Conservation (phyloP, 2,888 invertebrate species). For the Rhabditoides inermis region DNA sequence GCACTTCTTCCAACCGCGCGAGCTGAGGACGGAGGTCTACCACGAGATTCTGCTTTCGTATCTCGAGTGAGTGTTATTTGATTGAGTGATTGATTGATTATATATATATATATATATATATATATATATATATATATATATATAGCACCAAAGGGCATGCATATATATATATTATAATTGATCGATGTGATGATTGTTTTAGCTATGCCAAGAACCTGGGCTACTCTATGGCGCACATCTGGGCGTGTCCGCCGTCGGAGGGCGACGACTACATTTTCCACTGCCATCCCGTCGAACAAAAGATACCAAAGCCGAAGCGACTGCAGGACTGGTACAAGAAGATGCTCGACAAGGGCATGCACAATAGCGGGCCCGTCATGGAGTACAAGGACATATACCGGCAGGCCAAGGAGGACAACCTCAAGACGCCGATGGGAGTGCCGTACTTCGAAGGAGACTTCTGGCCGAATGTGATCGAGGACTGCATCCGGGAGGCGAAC, state of each 20-base stretch:
- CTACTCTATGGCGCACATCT: conserved; percentile 96
- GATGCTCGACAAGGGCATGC: conserved; percentile 96
- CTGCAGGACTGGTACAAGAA: conserved; percentile 94
- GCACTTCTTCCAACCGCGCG: conserved; percentile 93
- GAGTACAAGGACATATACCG: conserved; percentile 78
- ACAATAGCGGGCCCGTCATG: conserved; percentile 90
- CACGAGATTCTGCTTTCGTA: conserved; percentile 97
- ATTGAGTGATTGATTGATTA: too few relatives aligned
- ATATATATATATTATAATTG: too few relatives aligned
- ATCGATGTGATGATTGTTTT: background rate
- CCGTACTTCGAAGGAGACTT: conserved; percentile 99
- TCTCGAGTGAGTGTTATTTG: conserved; percentile 71
- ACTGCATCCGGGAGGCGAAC: conserved; percentile 85
- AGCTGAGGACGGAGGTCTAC: conserved; percentile 91
- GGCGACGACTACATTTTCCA: conserved; percentile 99
- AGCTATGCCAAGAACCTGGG: conserved; percentile 82
- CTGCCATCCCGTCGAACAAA: conserved; percentile 96
- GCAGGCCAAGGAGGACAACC: conserved; percentile 85
- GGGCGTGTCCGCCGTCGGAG: conserved; percentile 99
- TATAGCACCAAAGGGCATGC: too few relatives aligned
- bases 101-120: too few relatives aligned
- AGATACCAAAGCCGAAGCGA: conserved; percentile 97
- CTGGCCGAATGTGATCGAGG: conserved; percentile 98
- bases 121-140: too few relatives aligned
- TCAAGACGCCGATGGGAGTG: conserved; percentile 81